These are phyloP conservation scores for Echinarachnius parma DNA, from an alignment of 53 echinoderm and acorn worm genomes.

Conservation along the genomic window DNA sequence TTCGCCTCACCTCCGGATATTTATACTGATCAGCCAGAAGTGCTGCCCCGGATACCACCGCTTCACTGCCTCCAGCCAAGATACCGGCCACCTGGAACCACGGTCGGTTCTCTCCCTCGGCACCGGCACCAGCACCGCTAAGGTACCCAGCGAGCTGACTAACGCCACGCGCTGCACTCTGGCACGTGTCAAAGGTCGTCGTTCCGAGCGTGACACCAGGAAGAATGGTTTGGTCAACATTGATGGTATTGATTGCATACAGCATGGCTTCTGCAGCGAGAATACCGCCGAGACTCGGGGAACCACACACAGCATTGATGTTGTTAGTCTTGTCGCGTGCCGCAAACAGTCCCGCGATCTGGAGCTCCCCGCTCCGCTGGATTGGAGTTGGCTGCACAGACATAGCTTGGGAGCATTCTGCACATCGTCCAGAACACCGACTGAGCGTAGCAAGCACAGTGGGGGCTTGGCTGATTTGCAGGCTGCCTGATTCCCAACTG, in stretches of 20 bases:
- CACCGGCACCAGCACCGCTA: slow-evolving; percentile 41
- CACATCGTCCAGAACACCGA: slow-evolving; percentile 70
- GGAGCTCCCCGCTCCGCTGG: slow-evolving; percentile 53
- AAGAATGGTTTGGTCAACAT: slow-evolving; percentile 55
- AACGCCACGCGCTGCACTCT: slow-evolving; percentile 57
- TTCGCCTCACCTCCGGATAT: slow-evolving; percentile 75
- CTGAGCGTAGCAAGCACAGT: slow-evolving; percentile 8
- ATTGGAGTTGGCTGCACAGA: neutral
- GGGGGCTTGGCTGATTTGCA: slow-evolving; percentile 15
- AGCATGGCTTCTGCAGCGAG: slow-evolving; percentile 77
- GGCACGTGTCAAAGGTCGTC: slow-evolving; percentile 71
- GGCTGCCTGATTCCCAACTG: slow-evolving; percentile 56
- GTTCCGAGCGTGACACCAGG: slow-evolving; percentile 64
- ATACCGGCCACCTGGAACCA: slow-evolving; percentile 71
- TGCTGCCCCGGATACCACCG: slow-evolving; percentile 39
- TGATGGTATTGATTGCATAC: slow-evolving; percentile 71
- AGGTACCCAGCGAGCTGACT: slow-evolving; percentile 65
- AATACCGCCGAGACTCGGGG: slow-evolving; percentile 53
- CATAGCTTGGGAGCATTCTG: slow-evolving; percentile 51
- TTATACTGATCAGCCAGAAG: slow-evolving; percentile 53
- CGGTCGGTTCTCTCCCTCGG: slow-evolving; percentile 7
- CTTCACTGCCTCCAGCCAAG: slow-evolving; percentile 55
- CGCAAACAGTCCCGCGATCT: slow-evolving; percentile 76
- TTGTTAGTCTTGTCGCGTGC: slow-evolving; percentile 51
- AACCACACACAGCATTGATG: slow-evolving; percentile 52